Evolutionary conservation across 2,797 vertebrate species (phyloP).

Genomic region (Diplodus puntazzo): DNA sequence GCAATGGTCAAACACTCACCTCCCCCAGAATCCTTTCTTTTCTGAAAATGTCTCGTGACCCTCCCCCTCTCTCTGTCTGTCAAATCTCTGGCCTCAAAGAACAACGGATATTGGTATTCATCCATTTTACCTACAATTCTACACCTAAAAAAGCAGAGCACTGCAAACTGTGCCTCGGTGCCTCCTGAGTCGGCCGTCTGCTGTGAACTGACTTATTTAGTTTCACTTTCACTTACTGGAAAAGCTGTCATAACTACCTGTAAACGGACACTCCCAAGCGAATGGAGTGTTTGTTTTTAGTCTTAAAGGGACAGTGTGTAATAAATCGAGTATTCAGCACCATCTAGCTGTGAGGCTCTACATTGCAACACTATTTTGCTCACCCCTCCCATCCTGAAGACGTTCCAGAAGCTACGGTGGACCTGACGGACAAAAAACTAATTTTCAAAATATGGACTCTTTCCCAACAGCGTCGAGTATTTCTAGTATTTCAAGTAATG

Average conservation of each 20-base stretch:
- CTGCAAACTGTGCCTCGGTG: background rate
- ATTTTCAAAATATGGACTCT: too few species aligned
- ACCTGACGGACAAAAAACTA: too few species aligned
- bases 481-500: too few species aligned
- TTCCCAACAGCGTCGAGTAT: too few species aligned
- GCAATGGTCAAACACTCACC: conserved; percentile 65
- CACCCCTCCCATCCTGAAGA: too few species aligned
- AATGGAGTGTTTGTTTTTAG: fast-evolving
- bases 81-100: conserved; percentile 66
- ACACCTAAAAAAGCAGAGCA: background rate
- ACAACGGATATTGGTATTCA: conserved; percentile 46
- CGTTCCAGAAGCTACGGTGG: too few species aligned
- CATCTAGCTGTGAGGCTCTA: too few species aligned
- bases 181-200: fast-evolving
- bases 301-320: too few species aligned
- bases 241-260: fast-evolving
- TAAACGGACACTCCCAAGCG: background rate
- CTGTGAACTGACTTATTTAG: fast-evolving
- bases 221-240: conserved; percentile 37
- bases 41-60: conserved; percentile 63
- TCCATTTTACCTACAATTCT: conserved; percentile 47
- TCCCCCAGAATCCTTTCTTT: conserved; percentile 63
- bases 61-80: conserved; percentile 42
- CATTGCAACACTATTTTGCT: too few species aligned
- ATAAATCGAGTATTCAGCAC: too few species aligned